These are phyloP conservation scores for Chloroceryle aenea DNA, from an alignment of 2,113 vertebrate species.

Conservation along the genomic window DNA sequence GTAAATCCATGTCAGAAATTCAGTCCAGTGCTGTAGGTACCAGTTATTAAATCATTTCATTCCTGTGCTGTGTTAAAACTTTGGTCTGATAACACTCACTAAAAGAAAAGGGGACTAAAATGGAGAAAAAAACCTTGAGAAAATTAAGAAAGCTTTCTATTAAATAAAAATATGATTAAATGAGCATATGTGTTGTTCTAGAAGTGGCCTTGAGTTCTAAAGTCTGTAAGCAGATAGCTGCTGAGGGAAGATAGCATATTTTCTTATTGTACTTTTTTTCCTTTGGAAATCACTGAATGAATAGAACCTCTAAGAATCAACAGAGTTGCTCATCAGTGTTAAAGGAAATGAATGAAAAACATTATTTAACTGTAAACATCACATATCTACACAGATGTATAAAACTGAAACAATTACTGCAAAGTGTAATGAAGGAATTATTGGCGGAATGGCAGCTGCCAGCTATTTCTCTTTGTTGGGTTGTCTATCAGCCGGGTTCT, in stretches of 20 bases:
- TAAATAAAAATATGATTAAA: neutral
- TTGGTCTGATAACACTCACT: no score
- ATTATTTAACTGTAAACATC: neutral
- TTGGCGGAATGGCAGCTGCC: neutral
- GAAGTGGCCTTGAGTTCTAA: neutral
- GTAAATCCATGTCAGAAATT: neutral
- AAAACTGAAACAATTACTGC: neutral
- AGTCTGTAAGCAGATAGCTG: neutral
- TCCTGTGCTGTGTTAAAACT: neutral
- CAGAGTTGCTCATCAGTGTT: neutral
- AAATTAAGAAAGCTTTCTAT: neutral
- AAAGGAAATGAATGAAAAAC: neutral
- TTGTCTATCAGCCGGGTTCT: neutral
- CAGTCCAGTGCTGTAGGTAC: neutral
- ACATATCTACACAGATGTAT: neutral
- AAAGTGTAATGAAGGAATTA: neutral
- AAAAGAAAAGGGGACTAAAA: neutral
- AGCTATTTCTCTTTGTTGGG: neutral
- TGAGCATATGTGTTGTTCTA: rapidly evolving
- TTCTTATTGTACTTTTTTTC: neutral
- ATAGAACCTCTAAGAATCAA: neutral
- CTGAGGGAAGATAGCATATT: neutral
- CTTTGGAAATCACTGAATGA: neutral
- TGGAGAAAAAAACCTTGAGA: neutral
- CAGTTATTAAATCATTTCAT: neutral